Evolutionary conservation across 2,113 vertebrate genomes (phyloP), one percentile per base, ranked within the genome.

Genomic region (Barbus barbus): DNA sequence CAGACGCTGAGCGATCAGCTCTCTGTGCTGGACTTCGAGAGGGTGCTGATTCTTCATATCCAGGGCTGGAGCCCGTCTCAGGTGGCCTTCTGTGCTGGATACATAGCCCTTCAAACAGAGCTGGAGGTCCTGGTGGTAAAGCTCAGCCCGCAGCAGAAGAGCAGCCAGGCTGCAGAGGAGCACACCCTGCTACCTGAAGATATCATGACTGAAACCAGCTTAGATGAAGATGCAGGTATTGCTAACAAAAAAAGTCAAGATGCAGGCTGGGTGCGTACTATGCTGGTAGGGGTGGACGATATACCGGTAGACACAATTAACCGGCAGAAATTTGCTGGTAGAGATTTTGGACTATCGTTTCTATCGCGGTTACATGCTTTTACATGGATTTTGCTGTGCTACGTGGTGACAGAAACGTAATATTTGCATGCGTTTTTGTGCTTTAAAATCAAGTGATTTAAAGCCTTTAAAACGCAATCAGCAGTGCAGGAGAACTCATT

Each of bases 111-210:
- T 85, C 94, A 94, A 85, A 90, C 93, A 6, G 97, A 99, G 12
- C 92, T 99, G 87, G 97, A 99, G 90, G 96, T 98, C 67, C 89
- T 99, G 48, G 93, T 99, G 26, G 61, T 99, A 31, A 96, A 96
- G 89, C 90, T 99, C 90, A 94, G 95, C n/a, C 83, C 78, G 1
- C 85, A 85, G 2, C 72, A 91, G 51, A 85, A 33, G 51, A 73
- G 2, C 11, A 75, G 9, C 82, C 86, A 33, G 89, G 86, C 11
- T 14, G 76, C 20, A 31, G 83, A 36, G 86, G 91, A 16, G 51
- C 86, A 1, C 24, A 0, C 13, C 0, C 83, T 81, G 28, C 75
- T 86, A 1, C 69, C 78, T 0, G 31, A 53, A 22, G 84, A 86
- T 5, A 38, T 78, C 63, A 12, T 71, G 26, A 74, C 13, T 41